A percentile compares a stretch with the other conserved stretches of the same genome.
Conservation (phyloP, 2,888 invertebrate genomes). For the Chelonus formosanus region DNA sequence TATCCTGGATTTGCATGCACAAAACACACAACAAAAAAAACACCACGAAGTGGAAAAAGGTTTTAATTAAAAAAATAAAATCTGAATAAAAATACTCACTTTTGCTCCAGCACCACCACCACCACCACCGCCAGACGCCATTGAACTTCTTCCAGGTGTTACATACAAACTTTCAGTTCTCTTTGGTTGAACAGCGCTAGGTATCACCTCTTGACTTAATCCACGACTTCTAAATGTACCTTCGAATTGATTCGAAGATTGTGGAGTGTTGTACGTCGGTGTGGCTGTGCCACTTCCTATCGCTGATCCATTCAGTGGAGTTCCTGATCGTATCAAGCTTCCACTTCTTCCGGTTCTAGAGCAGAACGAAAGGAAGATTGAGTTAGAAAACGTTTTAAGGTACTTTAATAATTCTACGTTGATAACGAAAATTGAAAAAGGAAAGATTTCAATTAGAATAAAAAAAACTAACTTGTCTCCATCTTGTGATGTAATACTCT, state of each 20-base stretch:
- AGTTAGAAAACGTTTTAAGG: neutral
- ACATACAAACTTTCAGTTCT: slow-evolving; percentile 90
- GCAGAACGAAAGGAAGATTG: neutral
- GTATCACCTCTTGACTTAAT: slow-evolving; percentile 88
- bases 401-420: no score
- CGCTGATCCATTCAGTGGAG: slow-evolving; percentile 60
- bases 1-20: slow-evolving; percentile 65
- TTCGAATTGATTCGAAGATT: slow-evolving; percentile 74
- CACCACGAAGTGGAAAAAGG: slow-evolving; percentile 61
- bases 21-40: slow-evolving; percentile 63
- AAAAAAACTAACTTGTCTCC: slow-evolving; percentile 53
- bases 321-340: slow-evolving; percentile 63
- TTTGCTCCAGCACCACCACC: slow-evolving; percentile 35
- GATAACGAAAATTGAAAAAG: neutral
- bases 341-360: slow-evolving; percentile 68
- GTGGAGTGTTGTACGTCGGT: slow-evolving; percentile 66
- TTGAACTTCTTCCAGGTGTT: slow-evolving; percentile 66
- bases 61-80: slow-evolving; percentile 27
- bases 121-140: slow-evolving; percentile 54
- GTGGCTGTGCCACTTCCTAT: slow-evolving; percentile 68
- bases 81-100: slow-evolving; percentile 26
- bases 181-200: slow-evolving; percentile 87
- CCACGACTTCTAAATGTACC: slow-evolving; percentile 83
- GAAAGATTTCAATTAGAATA: neutral
- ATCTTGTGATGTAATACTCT: slow-evolving; percentile 63